These are phyloP conservation scores for Steatornis caripensis DNA, from an alignment of 2,113 vertebrate genomes.

Conservation along the genomic window DNA sequence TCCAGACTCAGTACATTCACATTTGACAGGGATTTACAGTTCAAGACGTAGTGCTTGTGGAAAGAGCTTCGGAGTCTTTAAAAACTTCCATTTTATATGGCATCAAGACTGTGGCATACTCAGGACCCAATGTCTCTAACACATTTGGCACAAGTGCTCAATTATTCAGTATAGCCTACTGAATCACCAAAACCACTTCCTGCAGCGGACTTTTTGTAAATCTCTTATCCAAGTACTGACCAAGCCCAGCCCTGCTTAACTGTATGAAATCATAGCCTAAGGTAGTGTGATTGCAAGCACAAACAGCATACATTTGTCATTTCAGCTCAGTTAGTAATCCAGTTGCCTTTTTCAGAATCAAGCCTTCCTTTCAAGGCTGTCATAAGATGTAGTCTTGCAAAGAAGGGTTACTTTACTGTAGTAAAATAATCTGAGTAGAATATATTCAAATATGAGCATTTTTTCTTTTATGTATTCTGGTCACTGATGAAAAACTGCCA, in stretches of 20 bases:
- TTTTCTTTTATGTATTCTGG: background rate
- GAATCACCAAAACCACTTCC: constrained; percentile 66
- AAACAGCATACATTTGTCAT: constrained; percentile 25
- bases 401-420: background rate
- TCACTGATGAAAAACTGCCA: background rate
- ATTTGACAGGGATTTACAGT: background rate
- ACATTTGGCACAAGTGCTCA: background rate
- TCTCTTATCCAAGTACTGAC: constrained; percentile 47
- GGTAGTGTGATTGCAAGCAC: constrained; percentile 35
- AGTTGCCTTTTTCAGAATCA: background rate
- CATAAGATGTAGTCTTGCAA: background rate
- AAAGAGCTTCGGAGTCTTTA: background rate
- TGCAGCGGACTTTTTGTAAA: constrained; percentile 1
- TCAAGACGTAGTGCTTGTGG: background rate
- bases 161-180: background rate
- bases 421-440: background rate
- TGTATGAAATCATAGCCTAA: constrained; percentile 48
- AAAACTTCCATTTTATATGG: background rate
- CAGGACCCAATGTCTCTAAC: background rate
- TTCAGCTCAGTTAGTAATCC: background rate
- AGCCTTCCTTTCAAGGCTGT: background rate
- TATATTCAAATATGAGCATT: background rate
- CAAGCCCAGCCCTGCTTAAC: constrained; percentile 43
- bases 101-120: background rate
- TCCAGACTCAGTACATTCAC: background rate